Base-by-base conservation (phyloP, 2,888 invertebrate species). In the Anthrax anthrax region DNA sequence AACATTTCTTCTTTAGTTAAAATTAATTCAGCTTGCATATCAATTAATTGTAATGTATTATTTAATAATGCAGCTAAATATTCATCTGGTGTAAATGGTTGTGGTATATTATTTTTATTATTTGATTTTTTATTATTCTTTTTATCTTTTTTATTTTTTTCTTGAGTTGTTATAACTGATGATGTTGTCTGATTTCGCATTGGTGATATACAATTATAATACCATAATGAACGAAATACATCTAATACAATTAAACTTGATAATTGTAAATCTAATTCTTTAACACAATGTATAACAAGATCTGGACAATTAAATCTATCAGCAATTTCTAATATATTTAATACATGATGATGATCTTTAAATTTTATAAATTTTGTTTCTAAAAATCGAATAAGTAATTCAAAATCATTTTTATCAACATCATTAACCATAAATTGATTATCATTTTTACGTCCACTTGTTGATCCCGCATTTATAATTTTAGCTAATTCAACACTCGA, bases 221-320 rank as follows among this genome's bases (percentile, higher is more conserved):
- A 69, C 65, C 69, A 66, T 47, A 69, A 52, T 6, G 63, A 56
- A 42, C 65, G 62, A 40, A 63, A 69, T 27, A 69, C 61, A 50
- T 68, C 67, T 51, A 69, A 47, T 3, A 65, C 69, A 40, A 65
- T 68, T 45, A 61, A 60, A 51, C 64, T 61, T 46, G 64, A 62
- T 37, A 69, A 57, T 50, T 65, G 63, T 42, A 66, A 56, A 57
- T 69, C 69, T 44, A 69, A 56, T 55, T 69, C 67, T 44, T 65
- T 64, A 46, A 67, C 65, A 51, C 67, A 67, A 49, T 65, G 63
- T 32, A 64, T 67, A 16, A 67, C 64, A 56, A 69, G 55, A 56
- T 67, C 68, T 39, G 68, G 67, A 52, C 68, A 68, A 55, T 67
- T 65, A 52, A 61, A 69, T 43, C 64, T 61, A 54, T 65, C 66